Evolutionary conservation across 2,888 invertebrate species (phyloP), one percentile per base, ranked within the genome.

Genomic region (Teinopalpus imperialis): DNA sequence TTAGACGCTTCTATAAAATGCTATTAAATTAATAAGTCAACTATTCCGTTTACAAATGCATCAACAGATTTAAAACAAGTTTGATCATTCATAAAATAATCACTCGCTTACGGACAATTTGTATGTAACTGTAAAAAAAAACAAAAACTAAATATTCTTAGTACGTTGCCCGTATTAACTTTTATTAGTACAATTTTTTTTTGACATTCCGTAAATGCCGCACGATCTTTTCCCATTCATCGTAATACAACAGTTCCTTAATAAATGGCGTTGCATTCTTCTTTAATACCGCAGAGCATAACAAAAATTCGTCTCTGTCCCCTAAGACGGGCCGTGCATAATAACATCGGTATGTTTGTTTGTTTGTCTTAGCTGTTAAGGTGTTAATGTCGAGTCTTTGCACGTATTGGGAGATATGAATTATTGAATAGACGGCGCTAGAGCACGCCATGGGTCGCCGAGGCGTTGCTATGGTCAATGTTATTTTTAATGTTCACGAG

Each of bases 331-430:
- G 53, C 36, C 49, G 49, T 56, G 65, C 66, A 69, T 70, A 65
- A 56, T 54, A 59, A 67, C 62, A 52, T 43, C 35, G 43, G 48
- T 50, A 30, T 59, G 75, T 74, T 65, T 76, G 78, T 80, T 73
- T 78, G 76, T 77, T 76, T 79, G 71, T 66, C 63, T 61, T 49
- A 57, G 54, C 59, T 68, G 66, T 72, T 59, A 61, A 75, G 73
- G 80, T 80, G 81, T 78, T 81, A 78, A 81, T 80, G 71, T 51
- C 60, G 52, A 79, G 69, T 73, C 81, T 78, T 74, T 66, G 68
- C 81, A 81, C 79, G 79, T 79, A 65, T 69, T 57, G 57, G 60
- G 9, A 60, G 66, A 68, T 74, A 82, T 82, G 81, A 81, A 82
- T 82, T 80, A 82, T 81, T 79, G 73, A 82, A 69, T 67, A 77